Evolutionary conservation across 2,113 vertebrate genomes (phyloP).

Genomic region (Canis aureus): DNA sequence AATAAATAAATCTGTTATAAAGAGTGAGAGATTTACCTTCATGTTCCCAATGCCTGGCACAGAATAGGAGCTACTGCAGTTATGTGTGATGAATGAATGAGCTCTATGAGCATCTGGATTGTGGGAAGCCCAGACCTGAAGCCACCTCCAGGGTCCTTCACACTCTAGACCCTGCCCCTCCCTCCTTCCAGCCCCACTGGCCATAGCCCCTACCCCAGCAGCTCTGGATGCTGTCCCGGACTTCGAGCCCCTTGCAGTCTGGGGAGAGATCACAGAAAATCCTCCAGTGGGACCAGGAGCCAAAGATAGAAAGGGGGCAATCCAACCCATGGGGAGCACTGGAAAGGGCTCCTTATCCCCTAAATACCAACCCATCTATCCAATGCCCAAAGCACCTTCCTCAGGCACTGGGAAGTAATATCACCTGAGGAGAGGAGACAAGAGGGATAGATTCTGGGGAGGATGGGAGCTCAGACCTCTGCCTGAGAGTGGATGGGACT

Average conservation of each 20-base stretch:
- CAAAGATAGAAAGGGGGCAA: neutral
- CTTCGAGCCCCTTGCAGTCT: conserved; percentile 85
- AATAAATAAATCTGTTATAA: neutral
- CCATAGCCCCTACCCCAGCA: conserved; percentile 86
- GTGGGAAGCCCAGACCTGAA: neutral
- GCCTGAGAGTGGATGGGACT: neutral
- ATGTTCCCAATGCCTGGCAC: neutral
- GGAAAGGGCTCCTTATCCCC: neutral
- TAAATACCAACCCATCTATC: conserved; percentile 37
- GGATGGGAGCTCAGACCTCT: neutral
- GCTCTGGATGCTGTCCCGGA: conserved; percentile 80
- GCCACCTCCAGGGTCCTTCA: neutral
- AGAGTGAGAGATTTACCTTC: conserved; percentile 32
- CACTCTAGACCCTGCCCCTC: neutral
- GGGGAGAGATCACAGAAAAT: conserved; percentile 76
- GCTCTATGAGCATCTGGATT: neutral
- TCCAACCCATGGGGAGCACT: neutral
- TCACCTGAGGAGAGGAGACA: neutral
- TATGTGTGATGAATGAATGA: neutral
- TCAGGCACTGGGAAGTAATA: neutral
- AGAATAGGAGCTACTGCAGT: neutral
- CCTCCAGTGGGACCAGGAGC: conserved; percentile 50
- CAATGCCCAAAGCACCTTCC: neutral
- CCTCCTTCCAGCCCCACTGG: rapidly evolving
- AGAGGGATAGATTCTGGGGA: neutral